Evolutionary conservation across 2,797 vertebrate species (phyloP), one percentile per base, ranked within the genome.

Genomic region (Acrossocheilus fasciatus): DNA sequence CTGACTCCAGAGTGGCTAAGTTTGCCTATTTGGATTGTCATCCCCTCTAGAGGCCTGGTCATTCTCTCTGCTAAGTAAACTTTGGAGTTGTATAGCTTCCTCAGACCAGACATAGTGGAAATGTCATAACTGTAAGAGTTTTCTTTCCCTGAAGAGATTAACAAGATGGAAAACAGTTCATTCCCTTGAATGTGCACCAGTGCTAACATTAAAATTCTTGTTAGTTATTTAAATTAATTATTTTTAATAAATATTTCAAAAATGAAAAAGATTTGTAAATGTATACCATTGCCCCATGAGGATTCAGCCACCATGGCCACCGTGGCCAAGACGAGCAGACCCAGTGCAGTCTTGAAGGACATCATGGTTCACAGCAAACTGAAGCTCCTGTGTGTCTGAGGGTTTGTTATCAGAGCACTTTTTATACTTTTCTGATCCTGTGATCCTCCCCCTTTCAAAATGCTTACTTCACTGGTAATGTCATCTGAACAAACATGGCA

Each of bases 1-100:
- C 92, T 89, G 57, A 95, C 93, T 88, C 94, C 93, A 6, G 91
- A 90, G 81, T 92, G 92, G 76, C 91, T 92, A 4, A 91, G 0
- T 23, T 0, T 2, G 72, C 90, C 91, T 1, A 41, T 0, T 57
- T 87, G 62, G 36, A 86, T 15, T 23, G 82, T 17, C 50, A 50
- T 2, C 17, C 88, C 76, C 0, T 69, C 83, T 9, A 92, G 1
- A 0, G 91, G 92, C 8, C 91, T 84, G 36, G 41, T 86, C 92
- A 95, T 81, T 70, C 84, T 78, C 59, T 94, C 93, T 2, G 92
- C 93, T 0, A 0, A 0, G 36, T 70, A 43, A 2, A 95, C 94
- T 0, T 36, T 74, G 5, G 91, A 90, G 90, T 93, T 94, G 81
- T 91, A 93, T 78, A 95, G 90, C 2, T n/a, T 62, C 0, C 1